Conservation (phyloP, 2,888 invertebrate genomes). For the Bellardia pandia region DNA sequence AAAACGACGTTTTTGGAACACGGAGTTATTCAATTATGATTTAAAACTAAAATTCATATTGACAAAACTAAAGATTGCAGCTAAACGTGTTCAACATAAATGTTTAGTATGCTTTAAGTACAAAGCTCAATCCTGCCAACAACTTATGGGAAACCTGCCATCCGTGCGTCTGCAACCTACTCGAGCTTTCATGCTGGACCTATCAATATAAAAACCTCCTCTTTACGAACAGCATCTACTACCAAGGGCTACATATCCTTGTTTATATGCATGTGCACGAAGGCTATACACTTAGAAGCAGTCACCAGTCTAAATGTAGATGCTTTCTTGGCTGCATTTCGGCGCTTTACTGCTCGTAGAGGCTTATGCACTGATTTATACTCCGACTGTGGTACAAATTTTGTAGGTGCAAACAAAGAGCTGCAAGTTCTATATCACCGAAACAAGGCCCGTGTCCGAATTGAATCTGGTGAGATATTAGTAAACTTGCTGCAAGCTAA, state of each 20-base stretch:
- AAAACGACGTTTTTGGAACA: no score
- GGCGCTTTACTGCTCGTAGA: conserved; percentile 58
- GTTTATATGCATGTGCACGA: conserved; percentile 69
- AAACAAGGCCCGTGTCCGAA: conserved; percentile 9
- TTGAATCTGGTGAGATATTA: no score
- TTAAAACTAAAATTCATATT: no score
- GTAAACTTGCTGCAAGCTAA: conserved; percentile 14
- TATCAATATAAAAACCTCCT: conserved; percentile 52
- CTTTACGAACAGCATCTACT: conserved; percentile 24
- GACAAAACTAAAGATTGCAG: no score
- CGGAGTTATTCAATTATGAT: no score
- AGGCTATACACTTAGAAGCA: conserved; percentile 70
- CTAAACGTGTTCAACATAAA: conserved; percentile 39
- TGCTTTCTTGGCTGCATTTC: conserved; percentile 70
- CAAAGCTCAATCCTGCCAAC: conserved; percentile 39
- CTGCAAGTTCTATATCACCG: no score
- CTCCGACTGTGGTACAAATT: conserved; percentile 63
- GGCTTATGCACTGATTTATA: conserved; percentile 57
- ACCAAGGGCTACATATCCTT: conserved; percentile 68
- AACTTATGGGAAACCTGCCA: conserved; percentile 62
- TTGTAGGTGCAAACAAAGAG: conserved; percentile 58
- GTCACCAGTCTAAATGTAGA: conserved; percentile 65
- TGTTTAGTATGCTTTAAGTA: conserved; percentile 54
- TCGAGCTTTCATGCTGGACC: conserved; percentile 74
- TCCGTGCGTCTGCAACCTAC: conserved; percentile 42